phyloP scores from a whole-genome alignment of 23 tunicate species.

The Styela plicata region DNA sequence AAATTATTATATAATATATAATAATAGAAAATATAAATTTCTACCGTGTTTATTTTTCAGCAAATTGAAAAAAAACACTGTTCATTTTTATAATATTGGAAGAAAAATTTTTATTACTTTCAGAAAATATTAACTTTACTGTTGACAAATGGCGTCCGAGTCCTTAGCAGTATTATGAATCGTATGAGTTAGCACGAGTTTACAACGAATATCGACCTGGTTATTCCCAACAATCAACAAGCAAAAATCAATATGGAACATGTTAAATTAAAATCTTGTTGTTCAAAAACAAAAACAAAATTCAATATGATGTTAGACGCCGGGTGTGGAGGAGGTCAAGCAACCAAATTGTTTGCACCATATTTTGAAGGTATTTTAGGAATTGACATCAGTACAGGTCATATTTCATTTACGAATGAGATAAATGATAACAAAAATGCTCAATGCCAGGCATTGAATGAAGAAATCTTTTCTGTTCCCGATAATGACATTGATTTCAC shows the following conservation, averaged over 20 bases:
- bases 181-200: neutral
- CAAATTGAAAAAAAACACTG: no score
- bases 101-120: no score
- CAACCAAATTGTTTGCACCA: neutral
- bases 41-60: no score
- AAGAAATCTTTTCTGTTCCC: neutral
- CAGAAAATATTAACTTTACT: no score
- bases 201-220: neutral
- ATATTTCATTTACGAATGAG: neutral
- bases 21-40: no score
- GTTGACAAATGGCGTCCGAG: no score
- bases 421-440: neutral
- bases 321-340: slow-evolving; percentile 14
- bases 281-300: neutral
- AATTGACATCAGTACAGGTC: slow-evolving; percentile 4
- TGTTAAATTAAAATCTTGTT: neutral
- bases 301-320: neutral
- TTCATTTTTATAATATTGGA: no score
- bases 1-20: no score
- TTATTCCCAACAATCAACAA: neutral
- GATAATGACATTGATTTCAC: neutral
- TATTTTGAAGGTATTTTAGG: slow-evolving; percentile 4
- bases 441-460: neutral
- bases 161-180: neutral
- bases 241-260: neutral